phyloP scores from a whole-genome alignment of 2,113 vertebrate species.

The Lipotes vexillifer region DNA sequence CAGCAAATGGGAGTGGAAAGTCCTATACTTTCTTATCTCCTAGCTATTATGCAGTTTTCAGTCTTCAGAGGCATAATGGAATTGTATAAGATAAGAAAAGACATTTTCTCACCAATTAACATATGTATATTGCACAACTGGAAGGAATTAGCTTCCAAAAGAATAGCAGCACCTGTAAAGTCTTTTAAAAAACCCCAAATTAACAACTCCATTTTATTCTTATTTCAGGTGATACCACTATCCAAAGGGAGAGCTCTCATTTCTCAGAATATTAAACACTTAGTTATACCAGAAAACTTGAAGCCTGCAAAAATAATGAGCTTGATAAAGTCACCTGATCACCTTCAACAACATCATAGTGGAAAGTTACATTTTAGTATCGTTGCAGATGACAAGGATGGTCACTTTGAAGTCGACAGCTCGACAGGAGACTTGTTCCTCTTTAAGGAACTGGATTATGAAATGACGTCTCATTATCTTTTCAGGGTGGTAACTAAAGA shows the following conservation, averaged over 20 bases:
- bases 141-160: not conserved
- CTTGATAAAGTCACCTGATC: constrained; percentile 73
- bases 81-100: not conserved
- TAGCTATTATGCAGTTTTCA: not conserved
- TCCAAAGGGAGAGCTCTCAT: constrained; percentile 49
- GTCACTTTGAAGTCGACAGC: constrained; percentile 86
- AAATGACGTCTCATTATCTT: constrained; percentile 83
- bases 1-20: not conserved
- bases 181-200: not conserved
- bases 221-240: constrained; percentile 84
- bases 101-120: not conserved
- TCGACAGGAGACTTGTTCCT: constrained; percentile 88
- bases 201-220: constrained; percentile 3
- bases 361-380: constrained; percentile 82
- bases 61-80: not conserved
- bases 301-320: constrained; percentile 84
- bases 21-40: not conserved
- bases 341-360: constrained; percentile 18
- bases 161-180: not conserved
- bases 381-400: constrained; percentile 78
- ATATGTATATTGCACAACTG: not conserved
- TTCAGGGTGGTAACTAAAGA: constrained; percentile 82
- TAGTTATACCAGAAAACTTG: constrained; percentile 86
- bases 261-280: constrained; percentile 78
- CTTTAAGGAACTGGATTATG: constrained; percentile 90